Evolutionary conservation across 1,140 invertebrate genomes (phyloP).

Genomic region (Nasonia vitripennis): DNA sequence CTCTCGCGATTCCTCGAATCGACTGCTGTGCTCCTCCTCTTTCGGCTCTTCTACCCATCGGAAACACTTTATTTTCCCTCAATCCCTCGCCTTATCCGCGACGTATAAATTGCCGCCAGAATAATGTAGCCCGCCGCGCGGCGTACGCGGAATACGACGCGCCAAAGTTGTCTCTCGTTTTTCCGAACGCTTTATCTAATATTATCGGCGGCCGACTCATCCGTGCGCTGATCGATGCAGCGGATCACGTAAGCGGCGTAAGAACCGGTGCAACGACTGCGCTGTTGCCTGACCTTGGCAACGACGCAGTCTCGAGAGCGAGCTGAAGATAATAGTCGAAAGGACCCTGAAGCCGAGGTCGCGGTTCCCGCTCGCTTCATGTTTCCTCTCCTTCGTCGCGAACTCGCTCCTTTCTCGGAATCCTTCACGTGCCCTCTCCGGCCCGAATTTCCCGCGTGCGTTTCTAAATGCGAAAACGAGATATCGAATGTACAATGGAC

Average conservation of each 20-base stretch:
- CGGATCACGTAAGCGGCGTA: too few species aligned
- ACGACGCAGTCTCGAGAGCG: background rate
- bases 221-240: too few species aligned
- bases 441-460: too few species aligned
- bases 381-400: conserved; percentile 47
- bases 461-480: too few species aligned
- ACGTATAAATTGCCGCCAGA: conserved; percentile 8
- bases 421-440: background rate
- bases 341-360: conserved; percentile 64
- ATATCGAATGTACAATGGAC: too few species aligned
- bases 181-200: too few species aligned
- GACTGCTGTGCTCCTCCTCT: background rate
- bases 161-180: too few species aligned
- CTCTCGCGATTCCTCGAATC: background rate
- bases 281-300: conserved; percentile 24
- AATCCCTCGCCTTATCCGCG: conserved; percentile 7
- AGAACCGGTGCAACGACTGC: background rate
- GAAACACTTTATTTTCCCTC: conserved; percentile 25
- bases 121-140: too few species aligned
- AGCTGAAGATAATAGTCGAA: conserved; percentile 62
- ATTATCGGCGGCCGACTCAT: too few species aligned
- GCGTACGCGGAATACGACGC: too few species aligned
- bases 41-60: background rate
- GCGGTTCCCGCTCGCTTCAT: conserved; percentile 55
- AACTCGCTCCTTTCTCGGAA: conserved; percentile 36